These are phyloP conservation scores for Syrphus vitripennis DNA, from an alignment of 2,888 invertebrate species.

Conservation along the genomic window DNA sequence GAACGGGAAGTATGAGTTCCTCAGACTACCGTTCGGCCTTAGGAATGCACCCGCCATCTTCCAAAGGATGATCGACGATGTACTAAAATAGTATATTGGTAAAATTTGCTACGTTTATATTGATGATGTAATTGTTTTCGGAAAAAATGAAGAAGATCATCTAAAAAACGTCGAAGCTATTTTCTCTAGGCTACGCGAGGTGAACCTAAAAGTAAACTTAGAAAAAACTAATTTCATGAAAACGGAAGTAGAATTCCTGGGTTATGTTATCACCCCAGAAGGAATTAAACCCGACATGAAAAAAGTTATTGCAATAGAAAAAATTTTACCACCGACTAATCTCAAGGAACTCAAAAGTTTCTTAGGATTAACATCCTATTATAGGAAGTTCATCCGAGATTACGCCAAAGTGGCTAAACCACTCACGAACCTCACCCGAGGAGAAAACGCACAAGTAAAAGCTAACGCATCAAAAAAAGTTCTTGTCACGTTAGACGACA, in stretches of 20 bases:
- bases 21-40: no score
- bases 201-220: conserved; percentile 40
- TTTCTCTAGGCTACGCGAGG: conserved; percentile 3
- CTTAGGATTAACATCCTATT: conserved; percentile 54
- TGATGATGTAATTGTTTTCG: conserved; percentile 69
- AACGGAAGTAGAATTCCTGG: conserved; percentile 51
- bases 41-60: conserved; percentile 22
- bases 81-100: no score
- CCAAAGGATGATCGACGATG: conserved; percentile 51
- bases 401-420: conserved; percentile 59
- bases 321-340: conserved; percentile 33
- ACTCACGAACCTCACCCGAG: conserved; percentile 62
- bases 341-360: conserved; percentile 62
- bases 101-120: no score
- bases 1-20: conserved; percentile 21
- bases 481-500: no score
- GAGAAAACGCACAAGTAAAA: conserved; percentile 56
- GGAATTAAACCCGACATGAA: conserved; percentile 39
- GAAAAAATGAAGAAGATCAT: conserved; percentile 24
- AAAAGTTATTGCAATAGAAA: conserved; percentile 34
- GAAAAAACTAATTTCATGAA: conserved; percentile 38
- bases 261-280: conserved; percentile 28
- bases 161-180: conserved; percentile 38
- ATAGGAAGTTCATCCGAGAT: conserved; percentile 61
- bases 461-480: conserved; percentile 55